These are phyloP conservation scores for Strix occidentalis DNA, from an alignment of 2,797 vertebrate species.

Conservation along the genomic window DNA sequence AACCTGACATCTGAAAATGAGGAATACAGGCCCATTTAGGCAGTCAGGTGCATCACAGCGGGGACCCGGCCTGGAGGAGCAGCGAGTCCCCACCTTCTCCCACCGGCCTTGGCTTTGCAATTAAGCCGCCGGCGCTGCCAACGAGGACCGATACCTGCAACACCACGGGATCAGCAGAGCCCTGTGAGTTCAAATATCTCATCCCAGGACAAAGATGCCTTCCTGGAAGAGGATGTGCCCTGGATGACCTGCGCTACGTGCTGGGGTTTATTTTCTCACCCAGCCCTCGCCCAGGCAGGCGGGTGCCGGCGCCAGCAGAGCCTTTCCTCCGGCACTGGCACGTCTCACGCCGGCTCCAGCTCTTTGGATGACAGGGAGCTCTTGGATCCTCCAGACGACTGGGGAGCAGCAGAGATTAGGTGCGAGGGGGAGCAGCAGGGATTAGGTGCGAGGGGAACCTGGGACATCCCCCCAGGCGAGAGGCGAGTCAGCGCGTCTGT, in stretches of 20 bases:
- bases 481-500: rapidly evolving
- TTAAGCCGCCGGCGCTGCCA: rapidly evolving
- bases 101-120: background rate
- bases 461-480: background rate
- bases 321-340: rapidly evolving
- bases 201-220: background rate
- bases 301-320: background rate
- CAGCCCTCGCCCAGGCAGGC: no score
- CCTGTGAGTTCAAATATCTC: rapidly evolving
- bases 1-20: background rate
- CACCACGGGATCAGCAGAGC: rapidly evolving
- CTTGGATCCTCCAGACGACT: background rate
- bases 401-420: background rate
- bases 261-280: background rate
- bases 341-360: rapidly evolving
- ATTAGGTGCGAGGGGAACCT: background rate
- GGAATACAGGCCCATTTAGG: background rate
- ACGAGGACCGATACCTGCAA: rapidly evolving
- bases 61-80: rapidly evolving
- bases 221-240: background rate
- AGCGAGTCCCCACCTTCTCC: background rate
- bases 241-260: rapidly evolving
- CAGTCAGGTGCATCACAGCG: rapidly evolving
- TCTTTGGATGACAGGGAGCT: background rate
- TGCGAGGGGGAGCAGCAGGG: background rate